Percentiles rank a stretch among this genome's conserved stretches.
phyloP scores from a whole-genome alignment of 2,888 invertebrate species.

The Pyralis farinalis region DNA sequence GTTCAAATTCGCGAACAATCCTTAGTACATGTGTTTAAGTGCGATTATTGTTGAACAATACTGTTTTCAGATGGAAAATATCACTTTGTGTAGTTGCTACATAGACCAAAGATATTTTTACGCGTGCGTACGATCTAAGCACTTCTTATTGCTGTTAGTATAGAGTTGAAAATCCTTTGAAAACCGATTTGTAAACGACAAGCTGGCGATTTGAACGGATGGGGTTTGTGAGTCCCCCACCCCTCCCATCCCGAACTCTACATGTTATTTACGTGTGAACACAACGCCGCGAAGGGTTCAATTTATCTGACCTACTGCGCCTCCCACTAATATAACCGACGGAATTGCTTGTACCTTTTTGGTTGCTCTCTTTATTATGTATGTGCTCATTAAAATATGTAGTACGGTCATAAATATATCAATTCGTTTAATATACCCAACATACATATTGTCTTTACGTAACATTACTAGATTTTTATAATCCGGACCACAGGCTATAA shows the following conservation, averaged over 20 bases:
- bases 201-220: constrained; percentile 23
- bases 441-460: too few relatives aligned
- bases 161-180: constrained; percentile 29
- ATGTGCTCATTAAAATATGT: too few relatives aligned
- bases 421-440: too few relatives aligned
- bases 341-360: constrained; percentile 57
- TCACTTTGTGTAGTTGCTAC: constrained; percentile 49
- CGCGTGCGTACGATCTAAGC: constrained; percentile 4
- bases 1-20: constrained; percentile 25
- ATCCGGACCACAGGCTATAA: too few relatives aligned
- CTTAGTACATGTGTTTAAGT: constrained; percentile 39
- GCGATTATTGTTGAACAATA: constrained; percentile 37
- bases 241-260: constrained; percentile 60
- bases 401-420: too few relatives aligned
- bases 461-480: too few relatives aligned
- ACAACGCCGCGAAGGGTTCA: constrained; percentile 75
- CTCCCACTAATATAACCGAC: constrained; percentile 73
- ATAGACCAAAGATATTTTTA: constrained; percentile 24
- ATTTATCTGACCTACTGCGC: constrained; percentile 81
- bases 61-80: constrained; percentile 45
- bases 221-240: constrained; percentile 45
- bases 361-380: constrained; percentile 31
- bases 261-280: constrained; percentile 81
- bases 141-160: constrained; percentile 23
- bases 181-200: too few relatives aligned